A percentile compares a stretch with the other conserved stretches of the same genome.
Conservation (phyloP, 2,113 vertebrate genomes). For the Podarcis cretensis region DNA sequence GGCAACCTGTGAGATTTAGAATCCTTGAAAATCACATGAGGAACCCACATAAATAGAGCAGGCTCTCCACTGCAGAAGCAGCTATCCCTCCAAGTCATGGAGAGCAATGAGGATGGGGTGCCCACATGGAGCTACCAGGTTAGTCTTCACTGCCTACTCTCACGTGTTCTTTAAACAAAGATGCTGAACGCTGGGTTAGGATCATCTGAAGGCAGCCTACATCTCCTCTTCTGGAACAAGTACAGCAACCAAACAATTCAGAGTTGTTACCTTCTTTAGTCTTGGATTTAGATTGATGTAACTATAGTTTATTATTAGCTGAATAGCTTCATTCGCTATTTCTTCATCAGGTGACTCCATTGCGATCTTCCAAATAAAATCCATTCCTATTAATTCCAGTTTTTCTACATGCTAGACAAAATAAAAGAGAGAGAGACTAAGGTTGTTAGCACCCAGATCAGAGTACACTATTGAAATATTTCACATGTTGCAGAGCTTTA, state of each 20-base stretch:
- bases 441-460: not conserved
- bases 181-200: not conserved
- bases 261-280: slow-evolving; percentile 89
- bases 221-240: not conserved
- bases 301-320: slow-evolving; percentile 97
- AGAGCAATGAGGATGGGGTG: no score
- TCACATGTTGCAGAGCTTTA: not conserved
- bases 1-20: not conserved
- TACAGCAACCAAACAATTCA: slow-evolving; percentile 11
- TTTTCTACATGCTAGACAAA: slow-evolving; percentile 93
- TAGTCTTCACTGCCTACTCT: not conserved
- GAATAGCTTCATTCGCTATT: slow-evolving; percentile 98
- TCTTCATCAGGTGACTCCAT: slow-evolving; percentile 99
- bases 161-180: not conserved
- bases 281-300: slow-evolving; percentile 98
- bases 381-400: slow-evolving; percentile 96
- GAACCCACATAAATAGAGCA: no score
- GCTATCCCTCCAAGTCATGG: no score
- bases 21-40: not conserved
- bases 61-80: no score
- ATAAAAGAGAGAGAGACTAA: slow-evolving; percentile 25
- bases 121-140: no score
- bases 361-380: slow-evolving; percentile 99
- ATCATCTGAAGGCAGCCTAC: not conserved
- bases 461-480: not conserved